Conservation (phyloP, 2,888 invertebrate species). For the Lypha dubia region DNA sequence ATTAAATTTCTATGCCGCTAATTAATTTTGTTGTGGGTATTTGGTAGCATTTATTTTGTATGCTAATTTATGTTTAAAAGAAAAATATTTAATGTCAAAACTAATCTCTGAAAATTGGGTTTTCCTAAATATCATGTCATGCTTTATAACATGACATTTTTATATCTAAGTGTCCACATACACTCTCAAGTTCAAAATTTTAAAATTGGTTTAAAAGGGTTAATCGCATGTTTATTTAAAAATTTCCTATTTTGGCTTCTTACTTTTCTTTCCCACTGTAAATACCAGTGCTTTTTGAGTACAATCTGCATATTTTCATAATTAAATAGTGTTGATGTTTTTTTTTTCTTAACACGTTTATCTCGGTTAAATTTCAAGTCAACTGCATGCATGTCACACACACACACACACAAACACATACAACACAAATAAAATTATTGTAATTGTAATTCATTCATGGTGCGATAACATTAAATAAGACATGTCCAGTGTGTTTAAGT, state of each 20-base stretch:
- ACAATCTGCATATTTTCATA: conserved; percentile 44
- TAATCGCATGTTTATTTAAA: too few relatives aligned
- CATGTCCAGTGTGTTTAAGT: conserved; percentile 25
- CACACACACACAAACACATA: too few relatives aligned
- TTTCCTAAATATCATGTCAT: too few relatives aligned
- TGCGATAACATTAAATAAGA: conserved; percentile 58
- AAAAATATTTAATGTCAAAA: too few relatives aligned
- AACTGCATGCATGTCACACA: too few relatives aligned
- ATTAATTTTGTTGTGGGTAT: too few relatives aligned
- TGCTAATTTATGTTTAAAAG: too few relatives aligned
- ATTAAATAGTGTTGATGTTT: conserved; percentile 15
- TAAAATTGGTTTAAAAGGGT: too few relatives aligned
- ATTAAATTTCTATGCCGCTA: too few relatives aligned
- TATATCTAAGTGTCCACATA: neutral
- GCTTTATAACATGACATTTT: neutral
- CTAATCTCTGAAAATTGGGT: too few relatives aligned
- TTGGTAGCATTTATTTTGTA: too few relatives aligned
- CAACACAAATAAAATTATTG: conserved; percentile 1
- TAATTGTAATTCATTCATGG: conserved; percentile 52
- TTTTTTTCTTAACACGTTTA: conserved; percentile 26
- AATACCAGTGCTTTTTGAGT: neutral
- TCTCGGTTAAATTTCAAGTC: conserved; percentile 46
- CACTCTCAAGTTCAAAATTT: too few relatives aligned
- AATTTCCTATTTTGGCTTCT: neutral
- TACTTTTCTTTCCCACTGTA: conserved; percentile 28